Conservation (phyloP, 1,140 invertebrate species). For the Eumeta japonica region DNA sequence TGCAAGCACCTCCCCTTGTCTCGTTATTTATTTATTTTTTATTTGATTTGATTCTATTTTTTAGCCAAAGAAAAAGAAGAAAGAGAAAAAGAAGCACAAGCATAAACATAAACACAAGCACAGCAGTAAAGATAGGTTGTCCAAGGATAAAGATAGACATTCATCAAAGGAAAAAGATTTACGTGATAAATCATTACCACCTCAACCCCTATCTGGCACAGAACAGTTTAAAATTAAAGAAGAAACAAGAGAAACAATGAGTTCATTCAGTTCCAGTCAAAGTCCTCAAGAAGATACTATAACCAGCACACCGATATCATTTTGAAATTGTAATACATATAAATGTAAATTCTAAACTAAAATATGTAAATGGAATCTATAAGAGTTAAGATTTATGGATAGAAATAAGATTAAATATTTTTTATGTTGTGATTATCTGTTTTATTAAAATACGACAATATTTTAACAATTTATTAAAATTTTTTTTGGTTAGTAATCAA, state of each 20-base stretch:
- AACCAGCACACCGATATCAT: too few relatives aligned
- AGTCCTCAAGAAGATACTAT: conserved; percentile 46
- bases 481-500: too few relatives aligned
- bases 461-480: too few relatives aligned
- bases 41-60: conserved; percentile 9
- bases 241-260: conserved; percentile 60
- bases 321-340: neutral
- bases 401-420: too few relatives aligned
- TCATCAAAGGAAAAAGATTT: conserved; percentile 65
- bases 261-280: conserved; percentile 60
- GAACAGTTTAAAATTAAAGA: conserved; percentile 53
- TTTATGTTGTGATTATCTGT: too few relatives aligned
- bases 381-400: too few relatives aligned
- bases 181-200: conserved; percentile 11
- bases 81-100: conserved; percentile 80
- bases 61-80: conserved; percentile 76
- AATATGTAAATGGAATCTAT: conserved; percentile 20
- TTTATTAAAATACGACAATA: too few relatives aligned
- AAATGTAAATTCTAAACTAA: conserved; percentile 2
- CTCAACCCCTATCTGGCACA: conserved; percentile 30
- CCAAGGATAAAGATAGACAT: conserved; percentile 61
- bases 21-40: too few relatives aligned
- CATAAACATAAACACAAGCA: conserved; percentile 77
- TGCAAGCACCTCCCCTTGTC: too few relatives aligned
- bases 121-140: conserved; percentile 67